Percentiles rank a stretch among this genome's conserved stretches.
phyloP scores from a whole-genome alignment of 1,140 invertebrate species.

The Lasioglossum baleicum region DNA sequence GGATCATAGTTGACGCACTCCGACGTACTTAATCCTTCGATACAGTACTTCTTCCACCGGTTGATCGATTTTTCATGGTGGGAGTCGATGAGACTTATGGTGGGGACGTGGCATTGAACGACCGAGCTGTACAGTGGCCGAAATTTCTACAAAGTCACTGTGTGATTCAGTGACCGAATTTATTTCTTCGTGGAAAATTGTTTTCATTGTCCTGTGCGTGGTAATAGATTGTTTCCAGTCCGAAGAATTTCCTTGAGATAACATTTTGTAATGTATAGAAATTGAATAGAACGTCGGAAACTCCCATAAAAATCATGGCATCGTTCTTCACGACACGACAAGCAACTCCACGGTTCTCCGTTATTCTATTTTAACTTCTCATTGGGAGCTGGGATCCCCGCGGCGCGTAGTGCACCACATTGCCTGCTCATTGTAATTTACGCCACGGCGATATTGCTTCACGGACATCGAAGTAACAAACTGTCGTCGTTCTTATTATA shows the following conservation, averaged over 20 bases:
- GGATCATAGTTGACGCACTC: too few relatives aligned
- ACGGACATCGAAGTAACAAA: background rate
- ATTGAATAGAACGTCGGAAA: too few relatives aligned
- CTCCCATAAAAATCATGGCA: background rate
- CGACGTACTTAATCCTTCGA: too few relatives aligned
- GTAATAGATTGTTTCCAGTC: too few relatives aligned
- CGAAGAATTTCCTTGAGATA: too few relatives aligned
- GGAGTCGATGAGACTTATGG: background rate
- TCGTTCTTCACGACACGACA: background rate
- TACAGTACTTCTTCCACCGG: background rate
- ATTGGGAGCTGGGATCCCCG: background rate
- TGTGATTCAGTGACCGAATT: too few relatives aligned
- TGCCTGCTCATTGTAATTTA: constrained; percentile 2
- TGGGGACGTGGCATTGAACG: background rate
- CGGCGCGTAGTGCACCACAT: background rate
- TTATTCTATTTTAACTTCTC: constrained; percentile 1
- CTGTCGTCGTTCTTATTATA: background rate
- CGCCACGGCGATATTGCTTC: background rate
- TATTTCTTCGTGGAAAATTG: too few relatives aligned
- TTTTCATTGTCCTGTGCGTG: too few relatives aligned
- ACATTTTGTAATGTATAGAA: too few relatives aligned
- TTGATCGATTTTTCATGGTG: background rate
- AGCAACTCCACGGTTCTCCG: background rate
- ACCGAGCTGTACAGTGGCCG: too few relatives aligned
- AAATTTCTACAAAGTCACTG: too few relatives aligned